Base-by-base conservation (phyloP, 2,797 vertebrate species). In the Silurus lanzhouensis region DNA sequence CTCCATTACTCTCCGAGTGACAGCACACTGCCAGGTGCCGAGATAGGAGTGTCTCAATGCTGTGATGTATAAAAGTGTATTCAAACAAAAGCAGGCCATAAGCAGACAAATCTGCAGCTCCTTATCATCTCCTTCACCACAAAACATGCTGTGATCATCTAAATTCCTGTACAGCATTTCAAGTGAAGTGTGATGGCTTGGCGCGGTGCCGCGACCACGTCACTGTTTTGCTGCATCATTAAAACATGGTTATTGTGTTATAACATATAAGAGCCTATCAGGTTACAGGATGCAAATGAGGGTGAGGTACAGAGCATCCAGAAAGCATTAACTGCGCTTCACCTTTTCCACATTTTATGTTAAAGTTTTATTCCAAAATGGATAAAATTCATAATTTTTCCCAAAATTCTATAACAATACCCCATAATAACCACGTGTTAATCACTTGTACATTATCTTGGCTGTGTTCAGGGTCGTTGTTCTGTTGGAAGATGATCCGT, bases 1-100 rank as follows among this genome's bases (percentile, higher is more conserved):
- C 91, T 93, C 92, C 90, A 91, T 95, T 95, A 93, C 92, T 96
- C 93, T 89, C 57, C 10, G 66, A 10, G 19, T 83, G 87, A 88
- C 88, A 84, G 70, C 63, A 31, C 67, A 76, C 25, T 60, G 61
- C 82, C 46, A 67, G 60, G 46, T 67, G 74, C 67, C 55, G 15
- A 88, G 87, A 83, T 88, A 81, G n/a, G 67, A 88, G 82, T 87
- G 88, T 92, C 89, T 83, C 86, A 85, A 87, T 84, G 58, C 83
- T 84, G 86, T 88, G 91, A 93, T 90, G 88, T 90, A 92, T 91
- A 92, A 91, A 91, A 90, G 91, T 90, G 87, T 90, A 89, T 87
- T 87, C 86, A 89, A 87, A 91, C 85, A 86, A 85, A 81, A 80
- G 67, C 81, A 52, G 44, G 46, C 55, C 52, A 88, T 91, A 87